A percentile compares a stretch with the other conserved stretches of the same genome.
Evolutionary conservation across 2,888 invertebrate genomes (phyloP).

Genomic region (Gortyna flavago): DNA sequence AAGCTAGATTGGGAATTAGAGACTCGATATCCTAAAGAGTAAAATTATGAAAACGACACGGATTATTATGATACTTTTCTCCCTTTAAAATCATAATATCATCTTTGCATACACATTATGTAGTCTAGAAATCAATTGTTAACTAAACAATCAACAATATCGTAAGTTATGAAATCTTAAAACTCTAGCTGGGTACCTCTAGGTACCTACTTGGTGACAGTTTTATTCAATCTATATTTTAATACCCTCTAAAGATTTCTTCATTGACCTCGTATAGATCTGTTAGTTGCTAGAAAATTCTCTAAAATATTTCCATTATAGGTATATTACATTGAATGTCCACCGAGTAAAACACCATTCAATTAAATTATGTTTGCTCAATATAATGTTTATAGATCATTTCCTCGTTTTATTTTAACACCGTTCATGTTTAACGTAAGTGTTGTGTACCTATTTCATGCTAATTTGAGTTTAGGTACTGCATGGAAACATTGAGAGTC

Average conservation of each 20-base stretch:
- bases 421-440: background rate
- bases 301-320: constrained; percentile 11
- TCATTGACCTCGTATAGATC: background rate
- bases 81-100: background rate
- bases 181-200: background rate
- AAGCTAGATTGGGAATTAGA: background rate
- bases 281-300: constrained; percentile 44
- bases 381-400: constrained; percentile 63
- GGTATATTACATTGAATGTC: constrained; percentile 35
- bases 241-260: background rate
- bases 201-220: background rate
- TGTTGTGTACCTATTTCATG: constrained; percentile 46
- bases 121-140: background rate
- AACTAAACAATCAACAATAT: background rate
- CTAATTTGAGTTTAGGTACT: constrained; percentile 20
- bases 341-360: constrained; percentile 34
- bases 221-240: background rate
- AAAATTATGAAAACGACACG: background rate
- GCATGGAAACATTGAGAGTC: background rate
- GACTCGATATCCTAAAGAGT: background rate
- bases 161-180: background rate
- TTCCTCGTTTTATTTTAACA: constrained; percentile 49
- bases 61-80: background rate
- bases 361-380: constrained; percentile 67
- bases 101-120: background rate